These are phyloP conservation scores for Eupithecia abbreviata DNA, from an alignment of 2,888 invertebrate genomes.

Conservation along the genomic window DNA sequence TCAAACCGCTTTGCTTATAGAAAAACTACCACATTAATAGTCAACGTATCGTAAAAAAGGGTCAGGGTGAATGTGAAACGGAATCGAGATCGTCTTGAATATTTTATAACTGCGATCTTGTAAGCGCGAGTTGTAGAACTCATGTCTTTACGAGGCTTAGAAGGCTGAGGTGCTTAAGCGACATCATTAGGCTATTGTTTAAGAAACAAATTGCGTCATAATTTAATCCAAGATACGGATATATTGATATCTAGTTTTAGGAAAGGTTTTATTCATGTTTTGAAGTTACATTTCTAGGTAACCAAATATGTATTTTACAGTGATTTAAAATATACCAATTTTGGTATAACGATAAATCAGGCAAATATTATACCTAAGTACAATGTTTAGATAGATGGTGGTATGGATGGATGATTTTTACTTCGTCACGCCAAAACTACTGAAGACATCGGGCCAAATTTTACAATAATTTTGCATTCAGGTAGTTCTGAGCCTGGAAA, in stretches of 20 bases:
- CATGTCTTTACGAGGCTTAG: conserved; percentile 42
- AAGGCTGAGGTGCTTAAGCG: conserved; percentile 3
- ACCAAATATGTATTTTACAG: no score
- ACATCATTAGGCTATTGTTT: not conserved
- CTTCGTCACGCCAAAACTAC: no score
- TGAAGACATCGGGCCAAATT: no score
- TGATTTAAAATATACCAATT: no score
- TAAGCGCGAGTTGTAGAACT: conserved; percentile 62
- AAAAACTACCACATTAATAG: conserved; percentile 59
- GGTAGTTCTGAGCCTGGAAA: no score
- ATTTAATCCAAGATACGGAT: not conserved
- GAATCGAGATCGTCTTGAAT: conserved; percentile 69
- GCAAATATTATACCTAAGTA: no score
- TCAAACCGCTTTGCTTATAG: conserved; percentile 51
- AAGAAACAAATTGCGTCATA: not conserved
- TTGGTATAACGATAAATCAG: no score
- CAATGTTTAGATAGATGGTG: no score
- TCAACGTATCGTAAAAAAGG: conserved; percentile 63
- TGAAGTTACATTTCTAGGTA: no score
- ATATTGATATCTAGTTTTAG: not conserved
- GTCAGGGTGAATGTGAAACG: conserved; percentile 63
- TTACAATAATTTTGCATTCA: no score
- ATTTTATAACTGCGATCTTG: conserved; percentile 70
- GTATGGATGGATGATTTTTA: no score
- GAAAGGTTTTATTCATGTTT: not conserved